Conservation (phyloP, 1,140 invertebrate species). For the Sarcophaga peregrina region DNA sequence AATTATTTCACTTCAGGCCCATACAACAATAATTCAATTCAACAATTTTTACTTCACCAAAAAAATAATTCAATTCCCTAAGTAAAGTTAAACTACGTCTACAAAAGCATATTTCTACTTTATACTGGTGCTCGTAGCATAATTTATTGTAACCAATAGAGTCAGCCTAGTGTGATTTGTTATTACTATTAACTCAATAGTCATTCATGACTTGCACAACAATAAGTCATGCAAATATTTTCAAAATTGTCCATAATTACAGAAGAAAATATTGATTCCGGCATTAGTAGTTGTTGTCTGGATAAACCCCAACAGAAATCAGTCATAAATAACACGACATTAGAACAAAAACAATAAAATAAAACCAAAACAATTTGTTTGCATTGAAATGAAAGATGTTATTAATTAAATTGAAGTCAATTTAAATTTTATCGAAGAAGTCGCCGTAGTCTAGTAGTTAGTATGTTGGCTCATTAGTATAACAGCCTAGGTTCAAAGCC, state of each 20-base stretch:
- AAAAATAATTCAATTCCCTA: background rate
- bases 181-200: background rate
- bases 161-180: slow-evolving; percentile 4
- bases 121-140: background rate
- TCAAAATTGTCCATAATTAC: background rate
- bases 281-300: background rate
- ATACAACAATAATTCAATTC: slow-evolving; percentile 11
- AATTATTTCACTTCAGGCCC: background rate
- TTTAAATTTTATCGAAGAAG: no score
- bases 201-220: background rate
- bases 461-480: no score
- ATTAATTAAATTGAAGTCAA: background rate
- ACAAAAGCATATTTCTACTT: slow-evolving; percentile 1
- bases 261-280: background rate
- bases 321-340: background rate
- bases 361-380: slow-evolving; percentile 8
- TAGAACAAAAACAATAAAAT: no score
- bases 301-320: background rate
- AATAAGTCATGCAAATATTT: slow-evolving; percentile 16
- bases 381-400: background rate
- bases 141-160: slow-evolving; percentile 30
- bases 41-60: background rate
- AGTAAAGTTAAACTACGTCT: background rate
- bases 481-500: no score
- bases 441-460: no score